Evolutionary conservation across 2,888 invertebrate genomes (phyloP), one percentile per base, ranked within the genome.

Genomic region (Conus canariensis): DNA sequence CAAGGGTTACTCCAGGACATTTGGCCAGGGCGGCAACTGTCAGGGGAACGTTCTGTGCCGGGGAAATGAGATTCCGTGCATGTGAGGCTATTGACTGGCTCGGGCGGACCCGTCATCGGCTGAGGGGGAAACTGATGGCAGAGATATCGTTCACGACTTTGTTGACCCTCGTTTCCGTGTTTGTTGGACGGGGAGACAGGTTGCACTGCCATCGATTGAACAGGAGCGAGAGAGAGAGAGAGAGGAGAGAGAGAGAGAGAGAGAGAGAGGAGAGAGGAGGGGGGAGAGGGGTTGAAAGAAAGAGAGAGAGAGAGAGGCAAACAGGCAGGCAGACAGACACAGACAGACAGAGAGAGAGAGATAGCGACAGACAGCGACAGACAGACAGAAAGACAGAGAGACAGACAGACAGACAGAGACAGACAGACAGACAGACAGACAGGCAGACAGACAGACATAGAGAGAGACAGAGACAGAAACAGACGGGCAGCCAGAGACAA

Each of bases 171-270:
- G 70, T 70, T 70, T 70, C 16, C 22, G 22, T 16, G 70, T 70
- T 7, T 16, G 16, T 19, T 22, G 16, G 19, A 70, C 14, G 8
- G 22, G 70, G 70, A 16, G 70, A 70, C 8, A 19, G 70, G 70
- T 70, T 70, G 70, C 12, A 64, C 14, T 70, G 70, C 0, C 22
- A 70, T 70, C 70, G 70, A 70, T 22, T 70, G 1, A n/a, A 22
- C 22, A 30, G 10, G 30, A 77, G 77, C 0, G 77, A 30, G 77
- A 30, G 77, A 77, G 77, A 12, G 30, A 25, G 77, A 77, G 30
- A 25, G 77, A 77, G 77, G 77, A 77, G 77, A 77, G 77, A 77
- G 77, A 77, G 77, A 30, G 77, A 77, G 25, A 77, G 77, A 77
- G 77, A 77, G 77, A 77, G 77, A 77, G 77, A 77, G 77, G 30